Base-by-base conservation (phyloP, 2,888 invertebrate species). In the Timema podura region DNA sequence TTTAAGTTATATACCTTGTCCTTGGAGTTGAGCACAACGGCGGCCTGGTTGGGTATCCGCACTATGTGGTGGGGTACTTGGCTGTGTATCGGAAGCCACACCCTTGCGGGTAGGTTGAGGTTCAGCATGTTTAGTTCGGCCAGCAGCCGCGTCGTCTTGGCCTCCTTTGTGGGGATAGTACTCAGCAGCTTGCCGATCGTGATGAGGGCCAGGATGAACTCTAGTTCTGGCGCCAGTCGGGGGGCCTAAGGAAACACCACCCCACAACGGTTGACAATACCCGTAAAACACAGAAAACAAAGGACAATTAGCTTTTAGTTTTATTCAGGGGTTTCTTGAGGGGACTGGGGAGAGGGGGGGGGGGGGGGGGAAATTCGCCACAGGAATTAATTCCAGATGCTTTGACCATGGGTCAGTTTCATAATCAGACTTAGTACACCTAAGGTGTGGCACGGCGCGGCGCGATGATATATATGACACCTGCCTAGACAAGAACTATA, bases 1-100 rank as follows among this genome's bases (percentile, higher is more conserved):
- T 30, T 65, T 65, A 54, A 16, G n/a, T 49, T 49, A 5, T 8
- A 61, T 79, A 91, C 91, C 88, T 96, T 96, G 81, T 97, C 96
- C 84, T 99, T 99, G 76, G 98, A 98, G 83, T 99, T 99, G 75
- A 99, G 89, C 69, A 99, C 98, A 68, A 98, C 98, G 73, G 97
- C 96, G 75, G 96, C 95, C 79, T 96, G 95, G 72, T 96, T 96
- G 61, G 98, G 98, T 83, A 99, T 96, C 82, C 98, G 87, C 66
- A 99, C 91, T 77, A 99, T 92, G 79, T 96, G 92, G 84, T 99
- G 98, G 67, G 94, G 91, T 77, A 86, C 84, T 68, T 79, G 78
- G 75, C 91, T 91, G 81, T 95, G 91, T 65, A 98, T 86, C 13
- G 99, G 99, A 76, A 99, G 86, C 98, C 98, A 99, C 73, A 99